phyloP scores from a whole-genome alignment of 2,797 vertebrate genomes.

The Gymnodraco acuticeps region DNA sequence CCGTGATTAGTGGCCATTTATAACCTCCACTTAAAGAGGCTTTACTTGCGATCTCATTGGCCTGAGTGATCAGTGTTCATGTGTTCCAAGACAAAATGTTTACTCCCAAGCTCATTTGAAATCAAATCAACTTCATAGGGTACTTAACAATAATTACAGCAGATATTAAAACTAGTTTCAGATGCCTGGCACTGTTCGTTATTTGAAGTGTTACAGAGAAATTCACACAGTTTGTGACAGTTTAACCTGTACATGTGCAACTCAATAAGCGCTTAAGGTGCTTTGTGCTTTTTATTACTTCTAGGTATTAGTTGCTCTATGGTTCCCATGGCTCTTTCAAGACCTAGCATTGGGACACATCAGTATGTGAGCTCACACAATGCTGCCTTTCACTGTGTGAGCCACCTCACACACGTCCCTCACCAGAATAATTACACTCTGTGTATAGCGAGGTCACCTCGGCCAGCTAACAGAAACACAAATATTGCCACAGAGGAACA shows the following conservation, averaged over 20 bases:
- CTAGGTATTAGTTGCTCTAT: conserved; percentile 49
- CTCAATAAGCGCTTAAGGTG: conserved; percentile 20
- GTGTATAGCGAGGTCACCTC: conserved; percentile 82
- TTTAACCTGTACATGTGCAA: conserved; percentile 19
- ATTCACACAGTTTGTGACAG: conserved; percentile 14
- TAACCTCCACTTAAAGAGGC: conserved; percentile 80
- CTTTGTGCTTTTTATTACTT: conserved; percentile 64
- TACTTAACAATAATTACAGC: conserved; percentile 22
- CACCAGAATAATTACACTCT: conserved; percentile 84
- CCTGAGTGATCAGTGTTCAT: conserved; percentile 65
- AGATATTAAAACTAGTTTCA: conserved; percentile 20
- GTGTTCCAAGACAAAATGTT: conserved; percentile 48
- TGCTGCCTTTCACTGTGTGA: conserved; percentile 83
- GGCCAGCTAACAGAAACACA: conserved; percentile 85
- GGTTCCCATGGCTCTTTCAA: conserved; percentile 64
- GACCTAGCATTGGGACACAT: conserved; percentile 75
- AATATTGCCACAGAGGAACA: conserved; percentile 88
- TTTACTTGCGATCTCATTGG: conserved; percentile 77
- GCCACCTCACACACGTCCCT: conserved; percentile 78
- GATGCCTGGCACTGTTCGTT: not conserved
- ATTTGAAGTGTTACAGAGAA: conserved; percentile 8
- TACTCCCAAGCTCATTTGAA: conserved; percentile 46
- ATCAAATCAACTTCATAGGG: conserved; percentile 28
- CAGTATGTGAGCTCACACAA: conserved; percentile 82
- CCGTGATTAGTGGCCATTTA: conserved; percentile 85